Conservation (phyloP, 2,888 invertebrate species). For the Mythimna impura region DNA sequence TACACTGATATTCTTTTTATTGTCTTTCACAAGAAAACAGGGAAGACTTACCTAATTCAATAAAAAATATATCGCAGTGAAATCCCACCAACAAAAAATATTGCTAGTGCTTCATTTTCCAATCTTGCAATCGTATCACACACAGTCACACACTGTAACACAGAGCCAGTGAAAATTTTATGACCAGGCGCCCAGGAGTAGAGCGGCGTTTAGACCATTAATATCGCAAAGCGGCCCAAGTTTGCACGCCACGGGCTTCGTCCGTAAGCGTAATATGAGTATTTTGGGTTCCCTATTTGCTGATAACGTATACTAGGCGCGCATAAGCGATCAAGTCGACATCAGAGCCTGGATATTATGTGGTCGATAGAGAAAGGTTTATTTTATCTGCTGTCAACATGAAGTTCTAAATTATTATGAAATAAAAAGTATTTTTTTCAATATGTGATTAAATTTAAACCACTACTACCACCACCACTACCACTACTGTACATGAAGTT, state of each 20-base stretch:
- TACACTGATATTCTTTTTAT: too few species aligned
- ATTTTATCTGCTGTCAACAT: not conserved
- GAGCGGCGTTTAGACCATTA: constrained; percentile 39
- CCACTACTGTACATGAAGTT: too few species aligned
- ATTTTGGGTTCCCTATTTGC: constrained; percentile 30
- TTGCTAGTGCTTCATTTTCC: not conserved
- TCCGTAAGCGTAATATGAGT: constrained; percentile 29
- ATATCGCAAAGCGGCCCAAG: constrained; percentile 32
- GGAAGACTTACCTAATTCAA: not conserved
- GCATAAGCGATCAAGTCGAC: constrained; percentile 7
- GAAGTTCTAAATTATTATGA: too few species aligned
- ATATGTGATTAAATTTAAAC: too few species aligned
- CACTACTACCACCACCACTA: too few species aligned
- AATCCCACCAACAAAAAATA: not conserved
- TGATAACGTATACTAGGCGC: constrained; percentile 33
- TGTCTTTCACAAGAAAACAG: too few species aligned
- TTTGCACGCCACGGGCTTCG: constrained; percentile 29
- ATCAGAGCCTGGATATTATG: not conserved
- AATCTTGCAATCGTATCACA: not conserved
- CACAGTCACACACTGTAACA: not conserved
- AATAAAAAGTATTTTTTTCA: too few species aligned
- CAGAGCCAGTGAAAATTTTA: constrained; percentile 31
- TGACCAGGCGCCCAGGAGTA: constrained; percentile 13
- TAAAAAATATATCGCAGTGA: not conserved
- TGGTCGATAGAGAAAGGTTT: not conserved